Base-by-base conservation (phyloP, 1,140 invertebrate species). In the Choristoneura fumiferana region DNA sequence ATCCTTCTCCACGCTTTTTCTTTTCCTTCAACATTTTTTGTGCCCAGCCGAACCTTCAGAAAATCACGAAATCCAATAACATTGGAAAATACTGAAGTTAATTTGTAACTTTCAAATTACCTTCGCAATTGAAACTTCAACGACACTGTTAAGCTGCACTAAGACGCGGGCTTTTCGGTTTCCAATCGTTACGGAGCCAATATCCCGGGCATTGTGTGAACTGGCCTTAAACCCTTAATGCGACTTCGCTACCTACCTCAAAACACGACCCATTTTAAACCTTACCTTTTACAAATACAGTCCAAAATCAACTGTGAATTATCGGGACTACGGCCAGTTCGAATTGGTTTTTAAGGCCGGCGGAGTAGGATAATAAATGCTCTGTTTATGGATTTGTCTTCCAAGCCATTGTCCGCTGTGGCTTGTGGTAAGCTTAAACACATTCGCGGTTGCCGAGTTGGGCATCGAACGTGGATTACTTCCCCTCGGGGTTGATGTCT, bases 361-460 rank as follows among this genome's bases (percentile, higher is more conserved):
- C 12, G 4, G 17, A 22, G 22, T 33, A 49, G 22, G 43, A n/a
- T n/a, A n/a, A n/a, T n/a, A n/a, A n/a, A n/a, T n/a, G n/a, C n/a
- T n/a, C n/a, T n/a, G 43, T 49, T 49, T 49, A 49, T 22, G 12
- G 18, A 15, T 22, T 49, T 49, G 18, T 49, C 10, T n/a, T 49
- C 2, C 5, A 22, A 29, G 43, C n/a, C 18, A 49, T 49, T 49
- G 43, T 49, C n/a, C 43, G 6, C 22, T 49, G 43, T 17, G 22
- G 43, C 29, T 22, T 49, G 18, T n/a, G 43, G 18, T 6, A 3
- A 29, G 18, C n/a, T 49, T 49, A 49, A 49, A 29, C 22, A 29
- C 22, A 29, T 29, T 29, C 6, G 22, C 22, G 43, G 18, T 29
- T n/a, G 9, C 22, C 0, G 43, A 22, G 18, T 49, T 22, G 43